These are phyloP conservation scores for Cephalopholis sonnerati DNA, from an alignment of 2,113 vertebrate genomes.

Conservation along the genomic window DNA sequence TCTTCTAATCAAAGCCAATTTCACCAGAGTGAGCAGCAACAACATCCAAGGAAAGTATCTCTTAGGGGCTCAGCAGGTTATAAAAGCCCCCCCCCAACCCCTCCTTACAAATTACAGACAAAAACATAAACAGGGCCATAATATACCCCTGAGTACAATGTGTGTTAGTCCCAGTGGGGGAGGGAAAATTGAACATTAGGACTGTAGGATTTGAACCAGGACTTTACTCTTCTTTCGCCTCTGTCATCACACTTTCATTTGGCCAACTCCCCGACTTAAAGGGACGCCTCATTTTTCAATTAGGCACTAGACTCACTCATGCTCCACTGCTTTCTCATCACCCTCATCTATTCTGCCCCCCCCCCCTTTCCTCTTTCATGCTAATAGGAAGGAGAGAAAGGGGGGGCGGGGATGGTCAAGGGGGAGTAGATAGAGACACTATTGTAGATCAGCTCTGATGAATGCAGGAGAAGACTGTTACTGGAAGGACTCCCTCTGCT, in stretches of 20 bases:
- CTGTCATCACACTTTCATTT: conserved; percentile 42
- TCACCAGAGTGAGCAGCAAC: conserved; percentile 8
- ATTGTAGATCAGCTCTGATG: conserved; percentile 58
- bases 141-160: conserved; percentile 14
- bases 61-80: conserved; percentile 12
- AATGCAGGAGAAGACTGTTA: conserved; percentile 28
- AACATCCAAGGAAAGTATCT: conserved; percentile 29
- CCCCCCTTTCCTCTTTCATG: conserved; percentile 33
- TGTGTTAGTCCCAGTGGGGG: neutral
- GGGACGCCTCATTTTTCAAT: conserved; percentile 68
- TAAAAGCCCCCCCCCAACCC: neutral
- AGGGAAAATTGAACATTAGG: conserved; percentile 12
- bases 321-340: conserved; percentile 57
- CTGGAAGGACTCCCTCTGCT: conserved; percentile 30
- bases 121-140: conserved; percentile 21
- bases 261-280: conserved; percentile 38
- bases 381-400: conserved; percentile 30
- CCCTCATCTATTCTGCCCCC: conserved; percentile 49
- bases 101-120: conserved; percentile 27
- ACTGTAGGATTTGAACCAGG: conserved; percentile 22
- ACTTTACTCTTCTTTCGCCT: conserved; percentile 10
- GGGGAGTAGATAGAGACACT: conserved; percentile 46
- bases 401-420: neutral
- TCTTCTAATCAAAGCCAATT: conserved; percentile 44
- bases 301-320: conserved; percentile 52